Conservation (phyloP, 1,140 invertebrate genomes). For the Brachionus koreanus region DNA sequence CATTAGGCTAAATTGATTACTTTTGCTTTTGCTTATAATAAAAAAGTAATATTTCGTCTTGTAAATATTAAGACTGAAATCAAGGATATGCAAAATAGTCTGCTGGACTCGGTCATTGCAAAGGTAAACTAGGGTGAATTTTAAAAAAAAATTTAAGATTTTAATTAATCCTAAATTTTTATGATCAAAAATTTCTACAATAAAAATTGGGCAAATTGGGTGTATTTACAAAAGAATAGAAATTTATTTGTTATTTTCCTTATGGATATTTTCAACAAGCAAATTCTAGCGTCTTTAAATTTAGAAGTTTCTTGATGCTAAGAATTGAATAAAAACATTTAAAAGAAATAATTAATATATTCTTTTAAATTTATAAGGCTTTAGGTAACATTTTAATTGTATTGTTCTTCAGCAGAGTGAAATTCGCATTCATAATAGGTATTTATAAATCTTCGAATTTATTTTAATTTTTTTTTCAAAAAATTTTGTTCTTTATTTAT, state of each 20-base stretch:
- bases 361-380: background rate
- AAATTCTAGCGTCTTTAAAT: background rate
- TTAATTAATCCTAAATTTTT: background rate
- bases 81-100: no score
- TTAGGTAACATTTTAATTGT: background rate
- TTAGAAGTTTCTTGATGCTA: background rate
- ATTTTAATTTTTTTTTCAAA: background rate
- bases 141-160: background rate
- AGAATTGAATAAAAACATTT: background rate
- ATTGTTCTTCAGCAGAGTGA: background rate
- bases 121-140: background rate
- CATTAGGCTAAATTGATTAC: no score
- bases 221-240: background rate
- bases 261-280: background rate
- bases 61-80: no score
- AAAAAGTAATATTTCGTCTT: no score
- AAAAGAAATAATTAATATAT: background rate
- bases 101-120: no score
- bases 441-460: background rate
- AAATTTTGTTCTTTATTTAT: background rate
- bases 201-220: background rate
- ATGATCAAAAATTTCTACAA: background rate
- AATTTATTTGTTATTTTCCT: background rate
- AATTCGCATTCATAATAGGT: background rate
- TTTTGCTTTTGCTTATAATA: no score